Evolutionary conservation across 2,888 invertebrate species (phyloP).

Genomic region (Chironomus riparius): DNA sequence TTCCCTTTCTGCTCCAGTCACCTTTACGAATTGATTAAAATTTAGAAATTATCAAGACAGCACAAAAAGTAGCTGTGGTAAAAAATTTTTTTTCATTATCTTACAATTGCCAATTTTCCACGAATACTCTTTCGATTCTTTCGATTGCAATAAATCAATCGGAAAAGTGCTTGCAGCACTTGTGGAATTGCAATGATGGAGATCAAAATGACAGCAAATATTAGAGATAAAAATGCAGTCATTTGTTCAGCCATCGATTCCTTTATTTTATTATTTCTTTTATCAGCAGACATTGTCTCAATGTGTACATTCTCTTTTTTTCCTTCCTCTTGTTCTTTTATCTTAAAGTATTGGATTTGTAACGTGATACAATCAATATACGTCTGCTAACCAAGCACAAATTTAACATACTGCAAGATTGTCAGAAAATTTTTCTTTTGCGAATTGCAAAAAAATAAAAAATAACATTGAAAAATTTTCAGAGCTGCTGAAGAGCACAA

Average conservation of each 20-base stretch:
- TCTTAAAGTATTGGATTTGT: not conserved
- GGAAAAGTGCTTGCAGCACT: not conserved
- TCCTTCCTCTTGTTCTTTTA: not conserved
- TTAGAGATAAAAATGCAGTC: constrained; percentile 1
- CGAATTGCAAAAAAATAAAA: not conserved
- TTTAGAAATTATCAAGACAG: not conserved
- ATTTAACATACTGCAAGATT: constrained; percentile 1
- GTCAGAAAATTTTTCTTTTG: not conserved
- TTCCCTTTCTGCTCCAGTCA: not conserved
- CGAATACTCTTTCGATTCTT: not conserved
- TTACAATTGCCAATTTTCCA: constrained; percentile 17
- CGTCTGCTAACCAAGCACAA: not conserved
- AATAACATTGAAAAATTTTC: not conserved
- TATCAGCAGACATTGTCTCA: not conserved
- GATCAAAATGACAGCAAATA: constrained; percentile 3
- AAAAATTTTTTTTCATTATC: not conserved
- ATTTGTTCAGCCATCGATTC: not conserved
- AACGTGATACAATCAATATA: not conserved
- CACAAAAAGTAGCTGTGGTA: not conserved
- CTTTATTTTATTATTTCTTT: not conserved
- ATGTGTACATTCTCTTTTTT: not conserved
- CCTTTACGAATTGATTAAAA: not conserved
- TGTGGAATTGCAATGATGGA: not conserved
- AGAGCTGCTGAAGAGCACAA: not conserved
- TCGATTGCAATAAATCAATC: constrained; percentile 1